Base-by-base conservation (phyloP, 1,140 invertebrate species). In the Drosophila obscura region DNA sequence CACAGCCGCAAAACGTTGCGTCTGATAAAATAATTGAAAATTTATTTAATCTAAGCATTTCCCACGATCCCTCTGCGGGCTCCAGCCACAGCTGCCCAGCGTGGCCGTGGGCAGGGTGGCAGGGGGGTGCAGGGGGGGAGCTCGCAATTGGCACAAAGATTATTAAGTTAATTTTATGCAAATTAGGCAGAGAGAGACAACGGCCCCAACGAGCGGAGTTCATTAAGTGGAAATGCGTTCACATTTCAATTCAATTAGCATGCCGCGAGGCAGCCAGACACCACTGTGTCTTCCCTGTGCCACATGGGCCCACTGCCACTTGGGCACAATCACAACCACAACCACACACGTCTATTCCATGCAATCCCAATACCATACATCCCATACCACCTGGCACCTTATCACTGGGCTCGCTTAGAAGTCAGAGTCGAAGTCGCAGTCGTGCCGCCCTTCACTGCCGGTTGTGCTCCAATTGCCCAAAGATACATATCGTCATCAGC, bases 21-120 rank as follows among this genome's bases (percentile, higher is more conserved):
- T 59, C 85, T 85, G 82, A 87, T 87, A 87, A 87, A 87, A 88
- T 88, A 87, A 87, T 88, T 88, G 77, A 87, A 87, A 87, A 76
- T 76, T 72, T 88, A 79, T 79, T 35, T 87, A 88, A 87, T 87
- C 82, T 88, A 68, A 31, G 15, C 57, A 76, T 65, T 87, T 87
- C 82, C 82, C 82, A 87, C 82, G 82, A 72, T 88, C 74, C 52
- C 48, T 50, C 24, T 24, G 46, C 46, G 8, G 15, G 24, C 26
- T 51, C n/a, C 50, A 24, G 31, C 44, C 24, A 55, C 52, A 61
- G 28, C 53, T 60, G 39, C 41, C 22, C 16, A 13, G 39, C 4
- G 43, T 4, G 13, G 60, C 9, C 4, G 15, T 15, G 15, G 24
- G 11, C 7, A 19, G 1, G 19, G 19, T 15, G 22, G n/a, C 43